Evolutionary conservation across 2,113 vertebrate species (phyloP), one percentile per base, ranked within the genome.

Genomic region (Alouatta palliata): DNA sequence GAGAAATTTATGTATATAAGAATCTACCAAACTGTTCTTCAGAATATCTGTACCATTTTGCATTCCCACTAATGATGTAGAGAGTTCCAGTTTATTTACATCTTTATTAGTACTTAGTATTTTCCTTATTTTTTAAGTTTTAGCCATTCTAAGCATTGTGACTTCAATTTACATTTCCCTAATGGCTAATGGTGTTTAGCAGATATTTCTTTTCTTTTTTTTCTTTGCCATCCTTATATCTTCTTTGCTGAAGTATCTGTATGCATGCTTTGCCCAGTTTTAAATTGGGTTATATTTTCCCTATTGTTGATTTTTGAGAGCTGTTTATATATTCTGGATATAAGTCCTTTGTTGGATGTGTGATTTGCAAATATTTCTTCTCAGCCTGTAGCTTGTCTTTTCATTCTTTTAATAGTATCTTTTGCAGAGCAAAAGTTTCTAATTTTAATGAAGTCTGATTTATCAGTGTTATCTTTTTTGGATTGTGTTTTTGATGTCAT

Each of bases 91-190:
- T 75, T 80, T 9, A 25, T 86, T 54, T 66, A n/a, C 35, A 52
- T 71, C 82, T 43, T 58, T 23, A 23, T 17, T 2, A n/a, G 27
- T 40, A 30, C 30, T 73, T 87, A 21, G 2, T 45, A 37, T 54
- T 66, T 10, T 95, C n/a, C 35, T 40, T 25, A 27, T 37, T 47
- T 79, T 61, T 73, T 13, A 17, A 27, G 76, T 76, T 76, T 40
- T 70, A 58, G 71, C 40, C 58, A 23, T 77, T 88, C n/a, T 84
- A 70, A 40, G 58, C 52, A 71, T 73, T 52, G n/a, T 64, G 49
- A 80, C 75, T 88, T 94, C 80, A 70, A 93, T 70, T 76, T 70
- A 35, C 27, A 79, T 93, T 77, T 89, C 27, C 58, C 40, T 89
- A 40, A 17, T 61, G 32, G 35, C 35, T 68, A 43, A 12, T 52